phyloP scores from a whole-genome alignment of 2,797 vertebrate species.

The Coilia nasus region DNA sequence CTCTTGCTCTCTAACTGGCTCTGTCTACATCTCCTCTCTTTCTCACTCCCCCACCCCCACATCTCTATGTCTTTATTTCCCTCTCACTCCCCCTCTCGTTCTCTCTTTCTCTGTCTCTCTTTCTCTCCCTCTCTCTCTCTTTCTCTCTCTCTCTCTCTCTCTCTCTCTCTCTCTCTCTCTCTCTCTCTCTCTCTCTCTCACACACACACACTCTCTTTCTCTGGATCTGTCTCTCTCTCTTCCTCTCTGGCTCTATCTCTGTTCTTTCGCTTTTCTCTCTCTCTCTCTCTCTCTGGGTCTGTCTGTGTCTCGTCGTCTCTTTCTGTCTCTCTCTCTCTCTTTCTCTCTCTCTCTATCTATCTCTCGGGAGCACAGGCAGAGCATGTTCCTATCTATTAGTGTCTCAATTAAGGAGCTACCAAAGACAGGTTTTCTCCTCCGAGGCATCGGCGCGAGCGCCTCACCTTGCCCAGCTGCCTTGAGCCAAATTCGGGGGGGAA shows the following conservation, averaged over 20 bases:
- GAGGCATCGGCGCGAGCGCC: conserved; percentile 45
- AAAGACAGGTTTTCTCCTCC: conserved; percentile 57
- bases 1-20: no score
- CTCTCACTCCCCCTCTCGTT: neutral
- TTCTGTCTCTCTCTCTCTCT: neutral
- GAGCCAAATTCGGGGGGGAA: conserved; percentile 50
- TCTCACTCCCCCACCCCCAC: conserved; percentile 1
- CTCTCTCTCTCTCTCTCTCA: neutral
- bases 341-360: conserved; percentile 31
- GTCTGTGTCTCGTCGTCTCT: neutral
- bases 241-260: neutral
- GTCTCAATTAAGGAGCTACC: conserved; percentile 56
- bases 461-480: conserved; percentile 44
- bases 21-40: neutral
- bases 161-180: neutral
- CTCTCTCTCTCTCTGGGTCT: conserved; percentile 18
- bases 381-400: conserved; percentile 57
- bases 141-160: neutral
- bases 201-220: conserved; percentile 15
- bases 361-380: conserved; percentile 48
- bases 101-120: neutral
- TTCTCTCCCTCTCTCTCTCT: no score
- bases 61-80: no score
- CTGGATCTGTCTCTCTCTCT: neutral
- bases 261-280: neutral